Evolutionary conservation across 2,888 invertebrate genomes (phyloP).

Genomic region (Cheilosia urbana): DNA sequence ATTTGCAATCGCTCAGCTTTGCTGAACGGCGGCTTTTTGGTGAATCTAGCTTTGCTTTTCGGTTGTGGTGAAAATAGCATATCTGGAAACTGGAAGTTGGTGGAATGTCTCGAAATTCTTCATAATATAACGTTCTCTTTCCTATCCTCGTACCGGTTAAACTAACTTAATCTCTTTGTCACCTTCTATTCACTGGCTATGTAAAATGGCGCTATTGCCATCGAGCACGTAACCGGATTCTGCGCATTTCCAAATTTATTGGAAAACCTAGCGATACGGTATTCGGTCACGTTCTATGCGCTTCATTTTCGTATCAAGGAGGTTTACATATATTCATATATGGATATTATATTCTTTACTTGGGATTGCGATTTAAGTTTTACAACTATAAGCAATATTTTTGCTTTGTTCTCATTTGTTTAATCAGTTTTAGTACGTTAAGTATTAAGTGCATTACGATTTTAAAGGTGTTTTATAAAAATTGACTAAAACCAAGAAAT

Average conservation of each 20-base stretch:
- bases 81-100: not conserved
- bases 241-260: conserved; percentile 32
- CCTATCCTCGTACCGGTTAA: not conserved
- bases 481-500: not conserved
- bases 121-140: not conserved
- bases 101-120: not conserved
- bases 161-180: not conserved
- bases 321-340: conserved; percentile 48
- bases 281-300: conserved; percentile 18
- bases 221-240: not conserved
- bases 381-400: conserved; percentile 28
- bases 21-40: no score
- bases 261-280: conserved; percentile 16
- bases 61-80: no score
- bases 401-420: conserved; percentile 38
- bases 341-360: conserved; percentile 45
- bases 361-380: conserved; percentile 26
- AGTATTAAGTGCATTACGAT: conserved; percentile 37
- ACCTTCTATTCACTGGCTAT: not conserved
- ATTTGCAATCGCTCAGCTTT: no score
- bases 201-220: not conserved
- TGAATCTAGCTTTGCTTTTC: no score
- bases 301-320: conserved; percentile 29
- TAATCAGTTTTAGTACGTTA: conserved; percentile 14
- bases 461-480: conserved; percentile 24